Percentiles rank a stretch among this genome's conserved stretches.
phyloP scores from a whole-genome alignment of 2,888 invertebrate genomes.

The Dione vanillae region DNA sequence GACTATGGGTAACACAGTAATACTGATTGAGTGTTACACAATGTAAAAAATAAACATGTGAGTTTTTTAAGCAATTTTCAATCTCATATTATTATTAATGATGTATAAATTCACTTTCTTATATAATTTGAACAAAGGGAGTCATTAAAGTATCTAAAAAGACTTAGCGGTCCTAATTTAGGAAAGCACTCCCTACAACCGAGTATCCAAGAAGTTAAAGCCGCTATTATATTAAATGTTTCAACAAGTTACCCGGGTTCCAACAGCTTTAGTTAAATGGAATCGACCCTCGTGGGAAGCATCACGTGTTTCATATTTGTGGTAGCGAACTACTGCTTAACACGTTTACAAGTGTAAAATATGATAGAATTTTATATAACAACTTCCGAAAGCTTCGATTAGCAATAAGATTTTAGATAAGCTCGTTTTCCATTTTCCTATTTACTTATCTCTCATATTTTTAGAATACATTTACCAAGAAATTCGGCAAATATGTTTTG shows the following conservation, averaged over 20 bases:
- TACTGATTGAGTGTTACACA: constrained; percentile 8
- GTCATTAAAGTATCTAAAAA: not conserved
- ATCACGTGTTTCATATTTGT: constrained; percentile 36
- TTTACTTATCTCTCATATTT: not conserved
- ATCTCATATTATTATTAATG: too few species aligned
- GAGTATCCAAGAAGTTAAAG: constrained; percentile 26
- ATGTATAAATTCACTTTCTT: not conserved
- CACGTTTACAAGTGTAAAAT: constrained; percentile 19
- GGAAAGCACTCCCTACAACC: constrained; percentile 19
- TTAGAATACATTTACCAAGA: not conserved
- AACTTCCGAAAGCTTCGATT: not conserved
- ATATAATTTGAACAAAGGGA: constrained; percentile 1
- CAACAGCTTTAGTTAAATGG: constrained; percentile 40
- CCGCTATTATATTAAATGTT: constrained; percentile 40
- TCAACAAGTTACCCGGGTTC: constrained; percentile 37
- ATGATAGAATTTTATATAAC: constrained; percentile 18
- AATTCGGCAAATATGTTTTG: constrained; percentile 7
- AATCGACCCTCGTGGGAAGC: constrained; percentile 34
- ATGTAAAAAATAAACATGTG: not conserved
- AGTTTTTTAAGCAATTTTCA: too few species aligned
- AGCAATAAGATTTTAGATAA: not conserved
- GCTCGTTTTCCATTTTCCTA: not conserved
- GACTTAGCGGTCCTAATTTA: constrained; percentile 24
- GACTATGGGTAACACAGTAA: constrained; percentile 15
- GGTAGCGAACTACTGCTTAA: constrained; percentile 27